phyloP scores from a whole-genome alignment of 1,140 invertebrate species.

The Camponotus vicinus region DNA sequence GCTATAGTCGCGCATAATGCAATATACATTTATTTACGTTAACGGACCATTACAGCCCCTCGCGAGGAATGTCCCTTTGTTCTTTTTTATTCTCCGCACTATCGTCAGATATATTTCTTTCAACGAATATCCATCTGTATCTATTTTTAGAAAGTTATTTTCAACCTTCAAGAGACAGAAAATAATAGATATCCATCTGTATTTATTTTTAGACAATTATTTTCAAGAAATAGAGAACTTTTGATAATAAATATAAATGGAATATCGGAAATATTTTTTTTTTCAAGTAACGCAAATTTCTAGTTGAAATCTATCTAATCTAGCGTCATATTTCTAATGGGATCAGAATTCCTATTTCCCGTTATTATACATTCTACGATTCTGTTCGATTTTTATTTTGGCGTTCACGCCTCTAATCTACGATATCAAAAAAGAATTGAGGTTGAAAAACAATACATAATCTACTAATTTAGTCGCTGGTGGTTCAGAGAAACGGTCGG shows the following conservation, averaged over 20 bases:
- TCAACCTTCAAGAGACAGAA: not conserved
- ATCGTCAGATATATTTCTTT: not conserved
- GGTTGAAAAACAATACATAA: conserved; percentile 64
- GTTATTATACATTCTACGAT: not conserved
- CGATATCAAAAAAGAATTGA: not conserved
- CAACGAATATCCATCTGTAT: not conserved
- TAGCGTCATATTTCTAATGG: not conserved
- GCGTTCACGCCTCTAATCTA: not conserved
- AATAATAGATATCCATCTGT: not conserved
- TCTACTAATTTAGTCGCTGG: conserved; percentile 62
- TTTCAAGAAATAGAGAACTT: not conserved
- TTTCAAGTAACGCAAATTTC: not conserved
- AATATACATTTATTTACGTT: conserved; percentile 40
- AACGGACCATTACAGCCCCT: conserved; percentile 19
- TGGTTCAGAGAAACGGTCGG: conserved; percentile 38
- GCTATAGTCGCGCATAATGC: not conserved
- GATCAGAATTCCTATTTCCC: conserved; percentile 2
- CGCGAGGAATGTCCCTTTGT: conserved; percentile 8
- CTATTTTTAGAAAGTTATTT: not conserved
- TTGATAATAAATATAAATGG: not conserved
- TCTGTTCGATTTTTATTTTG: not conserved
- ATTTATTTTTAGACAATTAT: not conserved
- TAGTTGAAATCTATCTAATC: not conserved
- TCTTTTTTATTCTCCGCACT: not conserved
- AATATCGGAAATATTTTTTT: not conserved